Evolutionary conservation across 2,797 vertebrate species (phyloP), one percentile per base, ranked within the genome.

Genomic region (Mastacembelus armatus): DNA sequence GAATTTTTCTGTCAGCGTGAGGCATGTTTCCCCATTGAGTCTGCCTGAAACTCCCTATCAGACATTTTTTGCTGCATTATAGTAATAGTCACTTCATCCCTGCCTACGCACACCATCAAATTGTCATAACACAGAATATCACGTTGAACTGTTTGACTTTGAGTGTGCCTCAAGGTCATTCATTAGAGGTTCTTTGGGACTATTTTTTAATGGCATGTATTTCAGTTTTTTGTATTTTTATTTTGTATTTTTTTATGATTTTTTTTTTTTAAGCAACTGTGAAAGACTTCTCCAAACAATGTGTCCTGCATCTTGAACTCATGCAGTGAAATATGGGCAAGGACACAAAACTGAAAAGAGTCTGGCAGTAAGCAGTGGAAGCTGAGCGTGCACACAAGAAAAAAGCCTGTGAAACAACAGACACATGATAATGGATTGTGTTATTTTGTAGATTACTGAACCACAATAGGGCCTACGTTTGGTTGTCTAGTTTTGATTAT

Each of bases 291-390:
- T 35, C 32, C 15, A 62, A 81, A 81, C 68, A 77, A 64, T 76
- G 73, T 60, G 69, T 66, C 52, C 54, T 44, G 43, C 65, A 54
- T 39, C 22, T 36, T 69, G 54, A 73, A 66, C 35, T 68, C 27
- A 10, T 56, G 57, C 40, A 11, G 52, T 58, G 77, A 66, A 64
- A 81, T 56, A 76, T 61, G 79, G 72, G 57, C 79, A 69, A 52
- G 56, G 69, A 58, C 36, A 54, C 67, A 66, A 51, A 54, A 52
- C 63, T 59, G 78, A 64, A 74, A 74, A 69, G 66, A 72, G 66
- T 61, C 58, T 80, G 77, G 56, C 70, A 58, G 62, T 24, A 22
- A 62, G 56, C 29, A 21, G 27, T 26, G 40, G 19, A 66, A 81
- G 70, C 66, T 62, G 72, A 71, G 79, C 58, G 64, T 43, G 59